phyloP scores from a whole-genome alignment of 2,113 vertebrate genomes.

The Corythaixoides concolor region DNA sequence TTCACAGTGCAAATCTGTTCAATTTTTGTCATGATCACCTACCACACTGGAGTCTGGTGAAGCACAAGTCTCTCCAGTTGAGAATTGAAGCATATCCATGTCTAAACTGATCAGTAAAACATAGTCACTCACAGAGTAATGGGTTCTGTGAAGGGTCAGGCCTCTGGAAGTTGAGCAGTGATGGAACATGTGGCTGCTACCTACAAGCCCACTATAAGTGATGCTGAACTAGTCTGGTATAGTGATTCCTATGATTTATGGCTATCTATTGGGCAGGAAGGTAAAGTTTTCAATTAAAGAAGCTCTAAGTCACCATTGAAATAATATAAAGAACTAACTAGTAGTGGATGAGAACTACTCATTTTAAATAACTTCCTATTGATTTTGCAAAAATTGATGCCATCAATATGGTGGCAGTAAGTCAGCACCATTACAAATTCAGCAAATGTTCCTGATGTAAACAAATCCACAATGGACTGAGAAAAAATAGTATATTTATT shows the following conservation, averaged over 20 bases:
- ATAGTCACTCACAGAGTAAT: neutral
- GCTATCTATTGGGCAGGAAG: neutral
- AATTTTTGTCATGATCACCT: accelerated
- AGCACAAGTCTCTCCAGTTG: neutral
- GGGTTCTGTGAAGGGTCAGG: neutral
- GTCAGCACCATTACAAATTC: slow-evolving; percentile 21
- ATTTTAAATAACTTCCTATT: slow-evolving; percentile 39
- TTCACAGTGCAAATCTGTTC: neutral
- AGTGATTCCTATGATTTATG: neutral
- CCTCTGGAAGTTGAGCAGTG: neutral
- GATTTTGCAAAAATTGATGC: slow-evolving; percentile 41
- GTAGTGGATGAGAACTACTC: neutral
- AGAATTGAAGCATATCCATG: neutral
- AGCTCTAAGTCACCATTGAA: slow-evolving; percentile 15
- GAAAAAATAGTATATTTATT: neutral
- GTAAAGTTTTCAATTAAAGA: slow-evolving; percentile 4
- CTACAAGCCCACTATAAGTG: neutral
- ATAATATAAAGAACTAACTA: neutral
- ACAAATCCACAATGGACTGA: slow-evolving; percentile 7
- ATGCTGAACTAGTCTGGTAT: neutral
- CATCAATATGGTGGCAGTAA: slow-evolving; percentile 17
- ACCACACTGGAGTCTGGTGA: neutral
- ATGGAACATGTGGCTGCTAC: neutral
- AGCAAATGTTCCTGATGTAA: slow-evolving; percentile 28
- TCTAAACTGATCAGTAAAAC: neutral